Conservation (phyloP, 2,797 vertebrate genomes). For the Ceryle rudis region DNA sequence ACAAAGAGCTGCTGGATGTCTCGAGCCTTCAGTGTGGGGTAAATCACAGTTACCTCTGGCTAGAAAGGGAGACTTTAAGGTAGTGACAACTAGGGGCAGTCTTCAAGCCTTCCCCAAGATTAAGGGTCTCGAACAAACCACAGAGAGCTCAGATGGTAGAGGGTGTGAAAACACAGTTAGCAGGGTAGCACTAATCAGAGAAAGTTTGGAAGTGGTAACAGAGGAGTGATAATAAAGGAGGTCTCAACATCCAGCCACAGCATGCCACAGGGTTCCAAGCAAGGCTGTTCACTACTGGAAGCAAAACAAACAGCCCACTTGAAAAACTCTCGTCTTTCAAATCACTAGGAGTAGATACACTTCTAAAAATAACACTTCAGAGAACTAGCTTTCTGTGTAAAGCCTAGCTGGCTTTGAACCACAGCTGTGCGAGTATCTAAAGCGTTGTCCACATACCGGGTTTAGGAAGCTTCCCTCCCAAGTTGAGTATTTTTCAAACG, state of each 20-base stretch:
- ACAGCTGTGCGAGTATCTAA: neutral
- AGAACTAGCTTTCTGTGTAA: neutral
- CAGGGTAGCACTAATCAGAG: neutral
- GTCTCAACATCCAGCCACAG: neutral
- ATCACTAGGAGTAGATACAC: neutral
- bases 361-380: neutral
- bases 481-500: neutral
- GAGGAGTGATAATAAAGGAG: neutral
- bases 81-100: neutral
- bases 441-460: neutral
- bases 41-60: neutral
- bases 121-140: neutral
- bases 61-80: neutral
- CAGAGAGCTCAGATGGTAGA: neutral
- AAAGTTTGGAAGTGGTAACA: neutral
- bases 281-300: neutral
- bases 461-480: neutral
- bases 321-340: neutral
- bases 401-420: neutral
- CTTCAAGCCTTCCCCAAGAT: neutral
- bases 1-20: neutral
- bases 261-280: rapidly evolving
- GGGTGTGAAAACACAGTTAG: neutral
- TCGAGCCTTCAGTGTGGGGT: neutral
- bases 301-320: neutral